phyloP scores from a whole-genome alignment of 1,140 invertebrate genomes.

The Anthonomus grandis region DNA sequence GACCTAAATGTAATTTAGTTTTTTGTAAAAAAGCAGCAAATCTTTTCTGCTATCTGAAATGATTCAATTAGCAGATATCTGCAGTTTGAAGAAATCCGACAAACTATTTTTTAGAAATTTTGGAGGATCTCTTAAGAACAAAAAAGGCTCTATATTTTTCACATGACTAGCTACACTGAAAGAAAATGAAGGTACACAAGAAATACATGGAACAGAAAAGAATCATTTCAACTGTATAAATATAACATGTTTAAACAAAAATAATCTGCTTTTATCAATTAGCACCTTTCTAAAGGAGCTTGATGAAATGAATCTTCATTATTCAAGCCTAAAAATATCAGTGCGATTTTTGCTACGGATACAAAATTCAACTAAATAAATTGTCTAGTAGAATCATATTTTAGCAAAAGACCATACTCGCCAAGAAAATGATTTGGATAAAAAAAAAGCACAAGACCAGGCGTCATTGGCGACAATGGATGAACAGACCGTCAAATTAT shows the following conservation, averaged over 20 bases:
- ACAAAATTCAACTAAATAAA: background rate
- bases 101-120: constrained; percentile 1
- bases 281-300: too few species aligned
- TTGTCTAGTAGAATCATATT: constrained; percentile 2
- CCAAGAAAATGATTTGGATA: constrained; percentile 2
- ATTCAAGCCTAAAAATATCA: background rate
- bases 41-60: constrained; percentile 11
- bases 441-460: too few species aligned
- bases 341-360: background rate
- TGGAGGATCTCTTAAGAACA: constrained; percentile 1
- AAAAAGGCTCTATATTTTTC: background rate
- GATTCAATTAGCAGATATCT: too few species aligned
- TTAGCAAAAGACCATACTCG: constrained; percentile 1
- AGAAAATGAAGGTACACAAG: constrained; percentile 3
- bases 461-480: too few species aligned
- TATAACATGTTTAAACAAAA: too few species aligned
- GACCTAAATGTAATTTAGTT: constrained; percentile 7
- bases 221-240: too few species aligned
- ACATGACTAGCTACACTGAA: constrained; percentile 1
- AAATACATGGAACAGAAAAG: too few species aligned
- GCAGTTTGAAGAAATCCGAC: constrained; percentile 4
- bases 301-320: background rate
- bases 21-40: constrained; percentile 13
- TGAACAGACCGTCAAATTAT: too few species aligned
- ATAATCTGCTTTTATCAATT: too few species aligned